These are phyloP conservation scores for Macrotus californicus DNA, from an alignment of 2,113 vertebrate genomes.

Conservation along the genomic window DNA sequence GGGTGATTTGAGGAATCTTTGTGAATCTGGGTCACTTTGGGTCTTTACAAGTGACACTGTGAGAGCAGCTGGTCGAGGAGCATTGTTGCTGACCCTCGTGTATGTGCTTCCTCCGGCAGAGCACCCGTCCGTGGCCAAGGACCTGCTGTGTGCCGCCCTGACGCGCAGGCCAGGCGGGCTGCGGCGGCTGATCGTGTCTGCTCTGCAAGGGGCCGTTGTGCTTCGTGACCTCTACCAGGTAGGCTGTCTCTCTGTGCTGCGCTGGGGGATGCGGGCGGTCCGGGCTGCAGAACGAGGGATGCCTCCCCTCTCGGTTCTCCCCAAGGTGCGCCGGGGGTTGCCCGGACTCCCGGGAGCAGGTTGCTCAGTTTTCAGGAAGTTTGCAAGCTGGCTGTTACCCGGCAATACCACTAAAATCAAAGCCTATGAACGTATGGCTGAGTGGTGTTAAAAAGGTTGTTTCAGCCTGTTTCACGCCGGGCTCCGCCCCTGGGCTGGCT, in stretches of 20 bases:
- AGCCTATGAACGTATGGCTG: no score
- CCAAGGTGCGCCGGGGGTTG: no score
- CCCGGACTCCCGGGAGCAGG: no score
- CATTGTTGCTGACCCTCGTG: not conserved
- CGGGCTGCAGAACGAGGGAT: no score
- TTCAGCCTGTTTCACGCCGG: no score
- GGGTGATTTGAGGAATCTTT: not conserved
- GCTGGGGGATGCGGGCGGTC: no score
- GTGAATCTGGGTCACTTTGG: not conserved
- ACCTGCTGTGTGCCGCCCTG: constrained; percentile 53
- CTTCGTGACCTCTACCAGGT: constrained; percentile 72
- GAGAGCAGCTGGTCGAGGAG: not conserved
- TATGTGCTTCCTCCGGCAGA: constrained; percentile 64
- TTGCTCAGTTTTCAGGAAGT: no score
- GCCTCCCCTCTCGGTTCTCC: not conserved
- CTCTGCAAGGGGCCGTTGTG: constrained; percentile 56
- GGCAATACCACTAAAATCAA: no score
- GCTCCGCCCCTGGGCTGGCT: no score
- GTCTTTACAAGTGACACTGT: not conserved
- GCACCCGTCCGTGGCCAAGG: constrained; percentile 33
- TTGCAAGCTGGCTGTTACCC: no score
- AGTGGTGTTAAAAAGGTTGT: no score
- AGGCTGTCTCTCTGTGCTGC: not conserved
- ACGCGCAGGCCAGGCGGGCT: constrained; percentile 32
- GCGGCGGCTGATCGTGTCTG: constrained; percentile 18